A percentile compares a stretch with the other conserved stretches of the same genome.
Evolutionary conservation across 2,113 vertebrate genomes (phyloP).

Genomic region (Beaufortia kweichowensis): DNA sequence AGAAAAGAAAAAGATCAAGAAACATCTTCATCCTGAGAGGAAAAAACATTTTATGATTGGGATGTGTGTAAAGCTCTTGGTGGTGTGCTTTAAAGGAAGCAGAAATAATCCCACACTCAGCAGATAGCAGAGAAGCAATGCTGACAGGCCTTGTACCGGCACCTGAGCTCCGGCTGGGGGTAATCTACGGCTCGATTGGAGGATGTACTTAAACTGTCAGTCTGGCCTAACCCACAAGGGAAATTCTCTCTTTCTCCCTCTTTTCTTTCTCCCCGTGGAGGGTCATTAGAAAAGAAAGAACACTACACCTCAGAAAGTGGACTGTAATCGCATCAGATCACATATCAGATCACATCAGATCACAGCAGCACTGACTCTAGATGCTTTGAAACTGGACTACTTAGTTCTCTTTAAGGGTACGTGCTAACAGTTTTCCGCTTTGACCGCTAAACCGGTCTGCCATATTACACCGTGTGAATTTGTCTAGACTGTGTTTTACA

Average conservation of each 20-base stretch:
- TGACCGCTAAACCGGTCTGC: background rate
- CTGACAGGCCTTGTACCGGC: conserved; percentile 23
- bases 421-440: conserved; percentile 27
- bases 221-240: conserved; percentile 18
- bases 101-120: conserved; percentile 35
- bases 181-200: conserved; percentile 40
- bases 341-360: conserved; percentile 27
- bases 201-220: conserved; percentile 40
- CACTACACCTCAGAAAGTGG: conserved; percentile 27
- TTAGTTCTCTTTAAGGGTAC: conserved; percentile 24
- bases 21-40: background rate
- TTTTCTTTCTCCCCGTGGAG: conserved; percentile 1
- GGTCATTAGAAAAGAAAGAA: conserved; percentile 15
- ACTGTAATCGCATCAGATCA: conserved; percentile 37
- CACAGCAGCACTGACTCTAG: conserved; percentile 25
- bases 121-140: conserved; percentile 35
- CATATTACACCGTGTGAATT: conserved; percentile 3
- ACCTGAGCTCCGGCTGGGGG: conserved; percentile 18
- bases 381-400: conserved; percentile 18
- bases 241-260: conserved; percentile 34
- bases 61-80: conserved; percentile 33
- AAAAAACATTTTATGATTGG: conserved; percentile 29
- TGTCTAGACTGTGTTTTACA: conserved; percentile 34
- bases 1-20: no score
- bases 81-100: conserved; percentile 24